Base-by-base conservation (phyloP, 2,888 invertebrate species). In the Monopis laevigella region DNA sequence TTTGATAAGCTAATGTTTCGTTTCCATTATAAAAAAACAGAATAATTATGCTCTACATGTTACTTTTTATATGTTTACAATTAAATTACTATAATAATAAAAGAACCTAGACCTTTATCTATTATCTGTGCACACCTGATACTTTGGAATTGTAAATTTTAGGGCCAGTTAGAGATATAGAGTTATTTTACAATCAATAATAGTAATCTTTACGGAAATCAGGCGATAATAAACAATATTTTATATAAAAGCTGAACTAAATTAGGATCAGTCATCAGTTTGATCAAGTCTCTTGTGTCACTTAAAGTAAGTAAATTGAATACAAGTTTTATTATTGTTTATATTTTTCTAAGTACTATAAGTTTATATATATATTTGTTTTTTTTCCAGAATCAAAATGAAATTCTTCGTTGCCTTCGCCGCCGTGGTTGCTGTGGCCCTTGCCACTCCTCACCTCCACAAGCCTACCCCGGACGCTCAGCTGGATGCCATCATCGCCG, bases 331-430 rank as follows among this genome's bases (percentile, higher is more conserved):
- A 32, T 14, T 32, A 17, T 3, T 30, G 8, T 30, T 30, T 12
- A 30, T 30, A 13, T 3, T 30, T 30, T 11, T 30, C 7, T 6
- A 13, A 8, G 7, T 11, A 13, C 14, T 11, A 30, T 30, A 30
- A 13, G 5, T 14, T 30, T 14, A 13, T 30, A 16, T 32, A 17
- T 21, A 21, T 21, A 8, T 21, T 21, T 8, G n/a, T n/a, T 48
- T 49, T 48, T 45, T 51, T 51, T 55, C 19, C 47, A 64, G 63
- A 55, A 42, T 44, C 49, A 59, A 57, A 44, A 72, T 70, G 72
- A 69, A 70, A 58, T 62, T 59, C 58, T 51, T 65, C 53, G 43
- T 67, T 43, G 64, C 57, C 27, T 58, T 69, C 52, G 57, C 52
- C 42, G 57, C 61, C 47, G 40, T 65, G 43, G 53, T 62, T 46